Percentiles rank a stretch among this genome's conserved stretches.
Evolutionary conservation across 2,888 invertebrate species (phyloP).

Genomic region (Epinotia bilunana): DNA sequence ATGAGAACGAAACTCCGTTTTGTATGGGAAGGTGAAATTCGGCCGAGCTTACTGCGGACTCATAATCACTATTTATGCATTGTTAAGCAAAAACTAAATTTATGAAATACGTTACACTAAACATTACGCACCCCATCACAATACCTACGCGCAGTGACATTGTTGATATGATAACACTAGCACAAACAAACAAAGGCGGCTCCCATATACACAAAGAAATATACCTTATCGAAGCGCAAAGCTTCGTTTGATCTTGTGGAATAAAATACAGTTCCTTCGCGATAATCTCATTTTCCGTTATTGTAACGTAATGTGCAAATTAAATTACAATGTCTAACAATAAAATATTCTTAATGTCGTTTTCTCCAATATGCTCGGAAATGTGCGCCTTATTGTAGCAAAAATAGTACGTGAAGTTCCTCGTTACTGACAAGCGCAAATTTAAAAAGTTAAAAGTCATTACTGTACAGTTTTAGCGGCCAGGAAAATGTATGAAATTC

Average conservation of each 20-base stretch:
- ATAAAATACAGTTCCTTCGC: slow-evolving; percentile 34
- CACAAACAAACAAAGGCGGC: slow-evolving; percentile 23
- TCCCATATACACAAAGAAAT: slow-evolving; percentile 40
- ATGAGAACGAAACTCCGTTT: too few species aligned
- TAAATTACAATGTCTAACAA: background rate
- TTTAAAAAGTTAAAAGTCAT: too few species aligned
- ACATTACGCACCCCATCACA: background rate
- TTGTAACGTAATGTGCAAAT: slow-evolving; percentile 1
- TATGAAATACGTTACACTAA: background rate
- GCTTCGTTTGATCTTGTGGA: slow-evolving; percentile 28
- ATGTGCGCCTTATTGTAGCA: too few species aligned
- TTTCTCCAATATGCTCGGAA: too few species aligned
- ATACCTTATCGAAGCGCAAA: slow-evolving; percentile 23
- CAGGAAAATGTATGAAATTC: too few species aligned
- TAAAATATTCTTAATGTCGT: background rate
- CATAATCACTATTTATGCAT: background rate
- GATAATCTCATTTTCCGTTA: slow-evolving; percentile 21
- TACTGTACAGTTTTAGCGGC: too few species aligned
- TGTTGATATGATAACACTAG: slow-evolving; percentile 57
- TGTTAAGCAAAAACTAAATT: background rate
- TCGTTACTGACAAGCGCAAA: too few species aligned
- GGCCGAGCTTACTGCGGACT: too few species aligned
- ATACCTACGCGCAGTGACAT: slow-evolving; percentile 55
- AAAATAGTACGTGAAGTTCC: too few species aligned
- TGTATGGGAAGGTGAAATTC: too few species aligned